Conservation (phyloP, 2,888 invertebrate genomes). For the Eupeodes luniger region DNA sequence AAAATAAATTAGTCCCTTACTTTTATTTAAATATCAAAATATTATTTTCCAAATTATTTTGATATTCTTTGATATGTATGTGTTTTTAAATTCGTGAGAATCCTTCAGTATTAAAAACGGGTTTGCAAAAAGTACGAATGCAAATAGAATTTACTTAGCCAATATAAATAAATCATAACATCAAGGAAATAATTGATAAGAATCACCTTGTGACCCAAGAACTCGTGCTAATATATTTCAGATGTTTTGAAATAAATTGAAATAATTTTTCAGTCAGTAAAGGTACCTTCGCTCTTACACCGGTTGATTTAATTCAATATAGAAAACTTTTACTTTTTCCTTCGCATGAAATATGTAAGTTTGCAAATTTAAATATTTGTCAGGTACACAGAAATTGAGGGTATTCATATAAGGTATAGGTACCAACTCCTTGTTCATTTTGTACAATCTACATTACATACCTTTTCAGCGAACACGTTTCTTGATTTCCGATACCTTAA, state of each 20-base stretch:
- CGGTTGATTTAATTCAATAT: conserved; percentile 15
- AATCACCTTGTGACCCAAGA: not conserved
- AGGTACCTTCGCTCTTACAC: too few relatives aligned
- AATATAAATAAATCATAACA: conserved; percentile 1
- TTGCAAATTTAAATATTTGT: conserved; percentile 7
- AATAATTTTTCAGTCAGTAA: not conserved
- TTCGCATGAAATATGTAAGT: conserved; percentile 6
- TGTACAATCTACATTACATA: too few relatives aligned
- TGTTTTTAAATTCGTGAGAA: not conserved
- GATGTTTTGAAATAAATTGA: conserved; percentile 1
- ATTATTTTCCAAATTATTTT: too few relatives aligned
- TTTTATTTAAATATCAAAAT: too few relatives aligned
- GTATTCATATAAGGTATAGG: not conserved
- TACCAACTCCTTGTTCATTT: too few relatives aligned
- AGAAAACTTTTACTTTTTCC: not conserved
- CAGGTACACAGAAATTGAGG: not conserved
- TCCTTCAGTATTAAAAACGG: not conserved
- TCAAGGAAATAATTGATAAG: conserved; percentile 13
- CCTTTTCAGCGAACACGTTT: not conserved
- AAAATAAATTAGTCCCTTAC: too few relatives aligned
- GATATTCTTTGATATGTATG: not conserved
- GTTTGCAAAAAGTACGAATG: not conserved
- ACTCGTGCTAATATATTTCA: not conserved
- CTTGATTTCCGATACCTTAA: not conserved
- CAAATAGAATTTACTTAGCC: not conserved